Evolutionary conservation across 1,140 invertebrate species (phyloP).

Genomic region (Condylostylus longicornis): DNA sequence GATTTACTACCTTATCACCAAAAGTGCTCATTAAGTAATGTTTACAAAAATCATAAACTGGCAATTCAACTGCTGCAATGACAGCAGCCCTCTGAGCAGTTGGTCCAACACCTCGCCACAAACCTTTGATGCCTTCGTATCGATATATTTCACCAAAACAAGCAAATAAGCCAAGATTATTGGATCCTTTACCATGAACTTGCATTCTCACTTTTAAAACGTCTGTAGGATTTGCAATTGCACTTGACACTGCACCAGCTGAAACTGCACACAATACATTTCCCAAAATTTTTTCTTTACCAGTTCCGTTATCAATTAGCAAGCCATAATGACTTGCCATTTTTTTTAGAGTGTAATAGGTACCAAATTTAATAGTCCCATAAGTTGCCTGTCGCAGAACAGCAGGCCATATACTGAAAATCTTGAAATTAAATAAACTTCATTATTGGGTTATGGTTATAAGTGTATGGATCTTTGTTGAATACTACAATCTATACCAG

Average conservation of each 20-base stretch:
- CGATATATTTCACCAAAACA: conserved; percentile 66
- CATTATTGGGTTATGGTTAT: too few species aligned
- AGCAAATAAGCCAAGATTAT: conserved; percentile 43
- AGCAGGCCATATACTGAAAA: conserved; percentile 72
- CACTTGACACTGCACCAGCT: conserved; percentile 75
- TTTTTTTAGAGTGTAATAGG: conserved; percentile 81
- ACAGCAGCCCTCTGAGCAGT: conserved; percentile 83
- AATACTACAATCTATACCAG: too few species aligned
- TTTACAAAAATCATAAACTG: conserved; percentile 86
- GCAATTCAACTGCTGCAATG: conserved; percentile 84
- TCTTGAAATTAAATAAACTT: not conserved
- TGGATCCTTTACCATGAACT: conserved; percentile 39
- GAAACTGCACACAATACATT: conserved; percentile 73
- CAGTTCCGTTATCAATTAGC: conserved; percentile 38
- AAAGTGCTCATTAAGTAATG: conserved; percentile 52
- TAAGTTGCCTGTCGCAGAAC: conserved; percentile 85
- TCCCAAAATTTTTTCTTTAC: conserved; percentile 53
- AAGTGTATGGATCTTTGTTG: too few species aligned
- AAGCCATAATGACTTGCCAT: conserved; percentile 39
- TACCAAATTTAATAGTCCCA: conserved; percentile 92
- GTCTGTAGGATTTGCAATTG: conserved; percentile 96
- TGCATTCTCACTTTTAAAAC: conserved; percentile 96
- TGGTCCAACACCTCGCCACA: conserved; percentile 83
- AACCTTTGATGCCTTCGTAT: conserved; percentile 62
- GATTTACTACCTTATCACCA: conserved; percentile 69